Evolutionary conservation across 1,140 invertebrate species (phyloP), one percentile per base, ranked within the genome.

Genomic region (Drosophila repleta): DNA sequence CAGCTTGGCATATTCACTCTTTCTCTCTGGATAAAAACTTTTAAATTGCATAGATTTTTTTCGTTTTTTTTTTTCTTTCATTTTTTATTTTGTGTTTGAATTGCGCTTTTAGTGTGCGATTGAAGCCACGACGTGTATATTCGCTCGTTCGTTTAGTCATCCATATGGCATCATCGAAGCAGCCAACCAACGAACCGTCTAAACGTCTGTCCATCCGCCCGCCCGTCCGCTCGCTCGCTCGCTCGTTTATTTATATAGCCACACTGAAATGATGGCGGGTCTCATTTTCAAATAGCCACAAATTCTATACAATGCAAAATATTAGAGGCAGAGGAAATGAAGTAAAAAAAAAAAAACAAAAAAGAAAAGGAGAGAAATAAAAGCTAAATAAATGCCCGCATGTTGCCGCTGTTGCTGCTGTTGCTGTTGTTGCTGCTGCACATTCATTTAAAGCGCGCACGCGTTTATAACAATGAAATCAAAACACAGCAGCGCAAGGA

Each of bases 381-480:
- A 46, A 53, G 17, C 13, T 8, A 32, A 46, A 43, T 43, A 65
- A 55, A 72, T 41, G 13, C 49, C 29, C 49, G 64, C 71, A 74
- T 55, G 62, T 29, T 57, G 52, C 45, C 20, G 53, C 29, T 55
- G 64, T 49, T 49, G 61, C 35, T 64, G 60, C 45, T 43, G 52
- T 21, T 53, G 64, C 52, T 35, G 39, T 29, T 32, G 29, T 10
- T 32, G 2, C 2, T 32, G 37, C n/a, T 17, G 37, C 7, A 49
- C 63, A 74, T 72, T 51, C 75, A 76, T 82, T 70, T 66, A 35
- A 69, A 56, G 58, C 65, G 62, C 65, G 66, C 70, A 82, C 72
- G 79, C 79, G 71, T 74, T 82, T 78, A 75, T 77, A 85, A 84
- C 81, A 85, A 85, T 87, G 78, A 87, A 87, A 85, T 75, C 74